Conservation (phyloP, 2,888 invertebrate species). For the Drosophila greeni region DNA sequence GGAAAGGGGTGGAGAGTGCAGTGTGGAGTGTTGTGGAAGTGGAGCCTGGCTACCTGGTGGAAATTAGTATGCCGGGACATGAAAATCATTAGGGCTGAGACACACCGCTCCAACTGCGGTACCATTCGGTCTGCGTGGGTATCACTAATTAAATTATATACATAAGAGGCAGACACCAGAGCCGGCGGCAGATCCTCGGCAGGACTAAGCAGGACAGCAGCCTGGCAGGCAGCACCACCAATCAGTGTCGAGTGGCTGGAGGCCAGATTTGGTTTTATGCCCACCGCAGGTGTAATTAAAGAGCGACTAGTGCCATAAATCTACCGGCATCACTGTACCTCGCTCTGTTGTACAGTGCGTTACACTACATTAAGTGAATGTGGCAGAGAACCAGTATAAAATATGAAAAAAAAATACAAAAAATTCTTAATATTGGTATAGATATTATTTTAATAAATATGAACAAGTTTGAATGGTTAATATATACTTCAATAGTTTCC, state of each 20-base stretch:
- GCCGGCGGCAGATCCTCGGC: slow-evolving; percentile 29
- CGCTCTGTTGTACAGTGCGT: slow-evolving; percentile 31
- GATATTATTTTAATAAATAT: too few species aligned
- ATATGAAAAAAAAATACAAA: too few species aligned
- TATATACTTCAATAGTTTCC: too few species aligned
- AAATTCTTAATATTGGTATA: too few species aligned
- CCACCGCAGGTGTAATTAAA: slow-evolving; percentile 70
- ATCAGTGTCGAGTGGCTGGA: slow-evolving; percentile 9
- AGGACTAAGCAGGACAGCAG: background rate
- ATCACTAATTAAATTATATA: slow-evolving; percentile 72
- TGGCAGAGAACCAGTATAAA: background rate
- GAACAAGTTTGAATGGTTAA: too few species aligned
- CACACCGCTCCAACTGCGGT: slow-evolving; percentile 36
- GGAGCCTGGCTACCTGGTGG: slow-evolving; percentile 40
- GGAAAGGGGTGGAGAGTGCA: slow-evolving; percentile 15
- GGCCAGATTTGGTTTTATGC: slow-evolving; percentile 29
- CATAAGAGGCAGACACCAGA: slow-evolving; percentile 45
- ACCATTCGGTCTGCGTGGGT: slow-evolving; percentile 46
- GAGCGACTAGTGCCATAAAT: slow-evolving; percentile 67
- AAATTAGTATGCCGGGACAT: slow-evolving; percentile 71
- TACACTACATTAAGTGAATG: background rate
- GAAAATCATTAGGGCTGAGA: slow-evolving; percentile 66
- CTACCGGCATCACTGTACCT: slow-evolving; percentile 33
- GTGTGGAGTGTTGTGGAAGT: background rate
- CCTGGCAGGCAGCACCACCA: slow-evolving; percentile 11